Evolutionary conservation across 2,888 invertebrate species (phyloP).

Genomic region (Gymnosoma rotundatum): DNA sequence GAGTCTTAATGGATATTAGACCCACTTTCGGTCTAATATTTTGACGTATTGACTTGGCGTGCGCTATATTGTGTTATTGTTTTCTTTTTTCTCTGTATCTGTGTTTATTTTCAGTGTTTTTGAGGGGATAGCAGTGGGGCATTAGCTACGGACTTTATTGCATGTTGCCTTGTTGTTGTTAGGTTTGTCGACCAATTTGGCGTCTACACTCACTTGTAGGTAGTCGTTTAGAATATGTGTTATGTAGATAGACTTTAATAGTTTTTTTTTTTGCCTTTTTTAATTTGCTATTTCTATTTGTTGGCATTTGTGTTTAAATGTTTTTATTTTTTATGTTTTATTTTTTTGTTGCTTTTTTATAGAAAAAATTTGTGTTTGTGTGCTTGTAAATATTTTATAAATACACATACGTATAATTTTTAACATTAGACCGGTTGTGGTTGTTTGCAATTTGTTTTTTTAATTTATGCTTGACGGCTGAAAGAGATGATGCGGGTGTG

Average conservation of each 20-base stretch:
- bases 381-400: conserved; percentile 52
- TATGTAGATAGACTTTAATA: conserved; percentile 68
- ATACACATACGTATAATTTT: conserved; percentile 58
- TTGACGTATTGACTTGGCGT: conserved; percentile 52
- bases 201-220: conserved; percentile 40
- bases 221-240: conserved; percentile 69
- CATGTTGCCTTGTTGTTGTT: conserved; percentile 53
- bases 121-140: conserved; percentile 16
- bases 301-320: conserved; percentile 57
- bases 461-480: conserved; percentile 16
- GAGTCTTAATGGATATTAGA: conserved; percentile 66
- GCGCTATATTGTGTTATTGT: conserved; percentile 48
- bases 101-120: conserved; percentile 2
- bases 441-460: conserved; percentile 58
- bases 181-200: conserved; percentile 38
- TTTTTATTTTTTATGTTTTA: conserved; percentile 37
- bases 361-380: conserved; percentile 5
- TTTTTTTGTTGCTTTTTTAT: conserved; percentile 12
- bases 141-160: conserved; percentile 38
- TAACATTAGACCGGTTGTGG: conserved; percentile 67
- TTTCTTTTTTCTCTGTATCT: conserved; percentile 2
- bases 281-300: conserved; percentile 21
- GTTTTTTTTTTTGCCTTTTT: conserved; percentile 42
- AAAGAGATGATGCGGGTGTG: not conserved
- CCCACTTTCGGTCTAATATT: conserved; percentile 64